phyloP scores from a whole-genome alignment of 2,113 vertebrate species.

The Cettia cetti region DNA sequence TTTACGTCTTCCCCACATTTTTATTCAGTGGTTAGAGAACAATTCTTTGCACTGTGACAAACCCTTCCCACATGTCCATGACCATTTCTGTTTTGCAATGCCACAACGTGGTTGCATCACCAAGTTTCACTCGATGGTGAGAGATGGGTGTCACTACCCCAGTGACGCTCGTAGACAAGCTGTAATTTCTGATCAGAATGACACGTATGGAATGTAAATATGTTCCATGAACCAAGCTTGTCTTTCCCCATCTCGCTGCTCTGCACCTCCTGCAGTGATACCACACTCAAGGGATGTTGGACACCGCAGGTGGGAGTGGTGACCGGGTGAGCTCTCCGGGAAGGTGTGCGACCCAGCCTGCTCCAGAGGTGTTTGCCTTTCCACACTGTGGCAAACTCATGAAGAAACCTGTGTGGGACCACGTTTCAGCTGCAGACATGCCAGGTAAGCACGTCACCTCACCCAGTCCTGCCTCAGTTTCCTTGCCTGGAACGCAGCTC shows the following conservation, averaged over 20 bases:
- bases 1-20: not conserved
- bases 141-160: not conserved
- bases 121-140: not conserved
- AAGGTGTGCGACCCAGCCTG: not conserved
- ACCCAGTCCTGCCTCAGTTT: not conserved
- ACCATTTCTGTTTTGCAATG: not conserved
- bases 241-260: not conserved
- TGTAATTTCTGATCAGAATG: not conserved
- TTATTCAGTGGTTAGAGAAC: not conserved
- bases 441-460: not conserved
- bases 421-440: not conserved
- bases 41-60: not conserved
- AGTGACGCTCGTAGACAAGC: not conserved
- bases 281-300: rapidly evolving
- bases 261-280: not conserved
- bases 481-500: not conserved
- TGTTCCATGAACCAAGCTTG: not conserved
- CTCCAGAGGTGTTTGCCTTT: not conserved
- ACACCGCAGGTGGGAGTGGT: not conserved
- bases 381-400: rapidly evolving
- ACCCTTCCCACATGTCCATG: not conserved
- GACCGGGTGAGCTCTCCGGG: not conserved
- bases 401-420: not conserved
- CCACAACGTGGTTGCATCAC: not conserved
- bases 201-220: not conserved